A percentile compares a stretch with the other conserved stretches of the same genome.
Conservation (phyloP, 2,888 invertebrate species). For the Piscicola geometra region DNA sequence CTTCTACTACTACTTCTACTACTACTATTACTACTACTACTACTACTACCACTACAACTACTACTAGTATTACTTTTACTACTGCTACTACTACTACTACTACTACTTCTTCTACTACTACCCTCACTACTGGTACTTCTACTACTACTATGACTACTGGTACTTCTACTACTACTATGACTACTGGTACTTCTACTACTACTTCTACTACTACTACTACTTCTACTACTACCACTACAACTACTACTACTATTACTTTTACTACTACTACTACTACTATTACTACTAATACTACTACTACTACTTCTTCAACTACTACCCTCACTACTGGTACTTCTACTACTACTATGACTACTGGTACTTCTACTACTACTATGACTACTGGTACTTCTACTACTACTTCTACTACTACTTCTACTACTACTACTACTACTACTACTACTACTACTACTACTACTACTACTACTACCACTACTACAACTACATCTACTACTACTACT, state of each 20-base stretch:
- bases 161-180: conserved; percentile 1
- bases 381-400: no score
- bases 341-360: no score
- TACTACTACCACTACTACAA: no score
- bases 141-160: neutral
- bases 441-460: no score
- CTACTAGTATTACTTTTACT: conserved; percentile 10
- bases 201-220: conserved; percentile 1
- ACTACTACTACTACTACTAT: neutral
- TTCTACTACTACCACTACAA: neutral
- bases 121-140: neutral
- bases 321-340: no score
- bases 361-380: no score
- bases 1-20: conserved; percentile 12
- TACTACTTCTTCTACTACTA: neutral
- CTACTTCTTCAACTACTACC: neutral
- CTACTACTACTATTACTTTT: neutral
- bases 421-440: no score
- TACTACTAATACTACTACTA: conserved; percentile 2
- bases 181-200: neutral
- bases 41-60: conserved; percentile 14
- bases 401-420: no score
- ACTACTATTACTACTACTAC: conserved; percentile 11
- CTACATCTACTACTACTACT: no score
- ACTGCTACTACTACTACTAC: conserved; percentile 8